A percentile compares a stretch with the other conserved stretches of the same genome.
Evolutionary conservation across 1,140 invertebrate species (phyloP).

Genomic region (Callitettix versicolor): DNA sequence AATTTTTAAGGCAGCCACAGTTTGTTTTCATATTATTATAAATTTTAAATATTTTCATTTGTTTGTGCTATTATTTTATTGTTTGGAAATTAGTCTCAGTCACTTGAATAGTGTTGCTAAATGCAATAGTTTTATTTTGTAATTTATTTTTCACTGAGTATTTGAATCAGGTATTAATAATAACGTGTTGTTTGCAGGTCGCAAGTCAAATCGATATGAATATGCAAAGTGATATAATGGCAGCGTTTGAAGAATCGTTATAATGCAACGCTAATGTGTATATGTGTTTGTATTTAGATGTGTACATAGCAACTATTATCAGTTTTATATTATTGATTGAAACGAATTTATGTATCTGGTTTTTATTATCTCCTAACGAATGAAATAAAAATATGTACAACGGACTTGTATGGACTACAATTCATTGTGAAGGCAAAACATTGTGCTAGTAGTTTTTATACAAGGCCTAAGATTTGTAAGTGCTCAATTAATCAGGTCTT

Average conservation of each 20-base stretch:
- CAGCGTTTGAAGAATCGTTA: slow-evolving; percentile 89
- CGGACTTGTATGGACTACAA: neutral
- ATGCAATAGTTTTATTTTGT: no score
- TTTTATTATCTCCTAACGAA: neutral
- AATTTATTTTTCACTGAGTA: no score
- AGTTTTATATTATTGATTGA: slow-evolving; percentile 6
- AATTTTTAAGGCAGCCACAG: no score
- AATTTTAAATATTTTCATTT: no score
- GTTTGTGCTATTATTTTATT: no score
- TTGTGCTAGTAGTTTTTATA: slow-evolving; percentile 6
- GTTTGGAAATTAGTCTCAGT: no score
- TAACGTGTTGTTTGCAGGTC: slow-evolving; percentile 73
- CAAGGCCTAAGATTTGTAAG: slow-evolving; percentile 10
- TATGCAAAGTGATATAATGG: slow-evolving; percentile 95
- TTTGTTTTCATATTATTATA: no score
- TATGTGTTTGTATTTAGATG: neutral
- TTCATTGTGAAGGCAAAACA: neutral
- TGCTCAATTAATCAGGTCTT: neutral
- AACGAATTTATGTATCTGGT: slow-evolving; percentile 12
- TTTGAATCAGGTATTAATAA: no score
- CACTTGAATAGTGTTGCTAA: no score
- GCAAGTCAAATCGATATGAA: slow-evolving; percentile 96
- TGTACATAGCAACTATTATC: slow-evolving; percentile 13
- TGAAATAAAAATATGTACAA: neutral
- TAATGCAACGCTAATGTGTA: slow-evolving; percentile 15